These are phyloP conservation scores for Arnoldichthys spilopterus DNA, from an alignment of 2,797 vertebrate genomes.

Conservation along the genomic window DNA sequence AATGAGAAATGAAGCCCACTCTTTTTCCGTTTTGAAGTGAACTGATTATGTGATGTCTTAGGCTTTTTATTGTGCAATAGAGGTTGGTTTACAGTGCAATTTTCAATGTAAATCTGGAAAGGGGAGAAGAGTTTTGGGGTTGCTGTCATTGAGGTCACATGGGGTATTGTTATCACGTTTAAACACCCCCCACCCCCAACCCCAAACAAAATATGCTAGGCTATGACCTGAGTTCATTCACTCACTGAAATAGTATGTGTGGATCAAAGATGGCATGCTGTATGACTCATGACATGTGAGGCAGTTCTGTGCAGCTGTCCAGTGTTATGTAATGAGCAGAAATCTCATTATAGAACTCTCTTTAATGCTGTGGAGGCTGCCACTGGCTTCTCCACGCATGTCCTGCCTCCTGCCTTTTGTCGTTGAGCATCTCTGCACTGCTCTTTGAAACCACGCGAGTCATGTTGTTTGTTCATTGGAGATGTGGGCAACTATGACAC, in stretches of 20 bases:
- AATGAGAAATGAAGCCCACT: constrained; percentile 67
- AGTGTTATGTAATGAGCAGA: constrained; percentile 70
- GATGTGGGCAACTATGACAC: constrained; percentile 1
- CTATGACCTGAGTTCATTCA: neutral
- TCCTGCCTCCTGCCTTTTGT: constrained; percentile 14
- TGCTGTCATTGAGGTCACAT: neutral
- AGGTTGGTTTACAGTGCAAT: neutral
- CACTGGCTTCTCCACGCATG: neutral
- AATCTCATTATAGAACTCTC: constrained; percentile 70
- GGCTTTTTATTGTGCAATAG: neutral
- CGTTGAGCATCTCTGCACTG: constrained; percentile 8
- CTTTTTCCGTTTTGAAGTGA: constrained; percentile 26
- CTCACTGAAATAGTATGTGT: neutral
- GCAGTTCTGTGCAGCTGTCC: constrained; percentile 59
- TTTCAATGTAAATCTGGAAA: neutral
- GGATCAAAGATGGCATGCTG: neutral
- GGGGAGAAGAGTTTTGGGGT: neutral
- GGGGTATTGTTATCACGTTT: neutral
- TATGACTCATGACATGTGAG: constrained; percentile 39
- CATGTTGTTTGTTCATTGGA: neutral
- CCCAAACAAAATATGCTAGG: neutral
- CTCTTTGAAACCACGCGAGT: neutral
- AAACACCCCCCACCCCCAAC: neutral
- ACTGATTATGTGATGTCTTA: neutral
- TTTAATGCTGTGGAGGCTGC: constrained; percentile 7